Base-by-base conservation (phyloP, 2,113 vertebrate genomes). In the Greenwoodochromis staneri region DNA sequence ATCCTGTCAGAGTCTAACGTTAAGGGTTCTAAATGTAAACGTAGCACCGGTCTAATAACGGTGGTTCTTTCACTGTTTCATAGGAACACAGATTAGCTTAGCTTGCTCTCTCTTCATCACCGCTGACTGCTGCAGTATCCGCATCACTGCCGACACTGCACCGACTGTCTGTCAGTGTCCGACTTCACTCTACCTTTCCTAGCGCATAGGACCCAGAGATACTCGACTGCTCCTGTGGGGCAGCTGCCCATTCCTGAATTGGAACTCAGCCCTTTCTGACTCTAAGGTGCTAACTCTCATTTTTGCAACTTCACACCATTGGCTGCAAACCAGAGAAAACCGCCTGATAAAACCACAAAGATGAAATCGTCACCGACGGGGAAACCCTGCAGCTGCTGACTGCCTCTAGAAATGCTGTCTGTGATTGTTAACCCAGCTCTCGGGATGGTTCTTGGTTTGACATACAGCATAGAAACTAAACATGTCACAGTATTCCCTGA, bases 321-420 rank as follows among this genome's bases (percentile, higher is more conserved):
- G 1, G 66, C 36, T 9, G n/a, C 69, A 73, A 73, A 73, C 38
- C 14, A 16, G 66, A 73, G 13, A 73, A 42, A 73, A 7, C 38
- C 16, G 13, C 69, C 21, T 45, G 69, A 27, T 16, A 27, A 73
- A 45, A 4, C 13, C 13, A 45, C 38, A 71, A 24, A 21, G n/a
- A 1, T 42, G 6, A 71, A 21, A 71, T 0, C 2, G 7, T 71
- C 36, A 71, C 36, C 8, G 4, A 71, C 1, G 12, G 63, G 36
- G n/a, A 71, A 40, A 71, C 66, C 36, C 36, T 71, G n/a, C n/a
- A 24, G 36, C n/a, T 24, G 12, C n/a, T 38, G 61, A 0, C 0
- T 21, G 21, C 21, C 6, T 24, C 53, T 7, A 13, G 11, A 55
- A 24, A 24, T 55, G 13, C 27, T 31, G n/a, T 24, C 27, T 31